Evolutionary conservation across 2,797 vertebrate species (phyloP), one percentile per base, ranked within the genome.

Genomic region (Lagocephalus sceleratus): DNA sequence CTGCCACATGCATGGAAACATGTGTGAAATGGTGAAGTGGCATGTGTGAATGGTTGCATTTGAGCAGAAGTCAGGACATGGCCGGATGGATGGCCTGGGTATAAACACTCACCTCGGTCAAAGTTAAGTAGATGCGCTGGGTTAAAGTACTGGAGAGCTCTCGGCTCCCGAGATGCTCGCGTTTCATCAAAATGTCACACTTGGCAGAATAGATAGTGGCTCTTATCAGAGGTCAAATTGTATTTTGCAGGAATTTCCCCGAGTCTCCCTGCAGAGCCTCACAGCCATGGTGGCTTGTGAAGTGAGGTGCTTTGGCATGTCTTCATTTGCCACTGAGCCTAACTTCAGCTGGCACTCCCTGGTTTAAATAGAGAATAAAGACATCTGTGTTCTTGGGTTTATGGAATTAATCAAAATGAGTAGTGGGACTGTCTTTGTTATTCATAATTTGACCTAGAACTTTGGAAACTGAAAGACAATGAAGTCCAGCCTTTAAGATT

Each of bases 171-270:
- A 75, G 63, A 68, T 57, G 73, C 66, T 61, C 63, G 66, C 42
- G 6, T 76, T 60, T 75, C 74, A 81, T 82, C 67, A 78, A 79
- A 79, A 82, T 82, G 75, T 84, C 79, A 79, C 75, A 75, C 68
- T 60, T 54, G 71, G 73, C 66, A 51, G 74, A 66, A 45, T n/a
- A 75, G 72, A 79, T 71, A 73, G 71, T 22, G 29, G 40, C 43
- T 43, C 60, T 70, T 81, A 81, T 83, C 66, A 46, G 45, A 72
- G 78, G 77, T 79, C 74, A 76, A 63, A 78, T 65, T 81, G 64
- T 57, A 64, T 78, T 72, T 79, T 64, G 63, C 57, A 43, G 67
- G 68, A 23, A 74, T 80, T 80, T 83, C 75, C 65, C 16, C 40
- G 51, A 72, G 58, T 55, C 58, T 73, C 71, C 73, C 67, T 71